These are phyloP conservation scores for Delia radicum DNA, from an alignment of 1,140 invertebrate species.

Conservation along the genomic window DNA sequence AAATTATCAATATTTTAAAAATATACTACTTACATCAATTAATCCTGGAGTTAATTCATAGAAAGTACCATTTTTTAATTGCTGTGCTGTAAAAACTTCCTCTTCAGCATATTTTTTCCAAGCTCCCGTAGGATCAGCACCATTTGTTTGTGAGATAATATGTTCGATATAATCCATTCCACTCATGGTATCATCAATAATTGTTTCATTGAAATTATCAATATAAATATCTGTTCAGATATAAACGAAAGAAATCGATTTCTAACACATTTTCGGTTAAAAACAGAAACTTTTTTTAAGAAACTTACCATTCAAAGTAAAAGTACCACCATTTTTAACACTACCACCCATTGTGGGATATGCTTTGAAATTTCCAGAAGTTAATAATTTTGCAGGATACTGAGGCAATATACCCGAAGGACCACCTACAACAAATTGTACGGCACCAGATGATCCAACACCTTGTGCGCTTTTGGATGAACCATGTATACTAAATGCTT, in stretches of 20 bases:
- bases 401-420: constrained; percentile 50
- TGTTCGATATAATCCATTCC: constrained; percentile 44
- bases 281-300: neutral
- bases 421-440: constrained; percentile 51
- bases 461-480: constrained; percentile 33
- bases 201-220: constrained; percentile 48
- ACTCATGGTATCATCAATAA: constrained; percentile 38
- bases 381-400: constrained; percentile 45
- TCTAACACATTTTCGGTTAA: neutral
- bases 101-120: constrained; percentile 47
- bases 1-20: too few species aligned
- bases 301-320: constrained; percentile 42
- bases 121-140: constrained; percentile 44
- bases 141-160: constrained; percentile 49
- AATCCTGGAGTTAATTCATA: constrained; percentile 42
- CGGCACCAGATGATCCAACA: constrained; percentile 41
- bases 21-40: constrained; percentile 51
- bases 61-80: constrained; percentile 47
- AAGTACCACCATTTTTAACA: constrained; percentile 50
- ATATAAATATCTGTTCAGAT: constrained; percentile 41
- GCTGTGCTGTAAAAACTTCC: constrained; percentile 40
- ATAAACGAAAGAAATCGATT: neutral
- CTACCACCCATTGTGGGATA: constrained; percentile 51
- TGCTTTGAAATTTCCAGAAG: constrained; percentile 43
- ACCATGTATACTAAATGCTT: constrained; percentile 42